Evolutionary conservation across 2,797 vertebrate genomes (phyloP).

Genomic region (Liasis olivaceus): DNA sequence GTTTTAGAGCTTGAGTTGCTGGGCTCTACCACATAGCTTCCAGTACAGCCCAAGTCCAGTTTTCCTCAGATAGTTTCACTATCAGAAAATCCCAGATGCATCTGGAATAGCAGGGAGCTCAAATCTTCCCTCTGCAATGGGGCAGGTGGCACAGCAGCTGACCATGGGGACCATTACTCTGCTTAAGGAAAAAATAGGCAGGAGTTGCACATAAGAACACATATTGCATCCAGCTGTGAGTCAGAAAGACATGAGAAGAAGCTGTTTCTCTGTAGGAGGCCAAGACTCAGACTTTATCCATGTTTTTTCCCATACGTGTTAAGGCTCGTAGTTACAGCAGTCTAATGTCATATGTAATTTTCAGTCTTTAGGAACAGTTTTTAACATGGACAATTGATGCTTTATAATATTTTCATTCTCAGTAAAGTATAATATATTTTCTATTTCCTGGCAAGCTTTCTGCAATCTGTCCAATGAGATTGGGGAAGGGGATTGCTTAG

Average conservation of each 20-base stretch:
- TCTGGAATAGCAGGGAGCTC: neutral
- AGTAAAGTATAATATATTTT: neutral
- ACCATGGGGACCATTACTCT: neutral
- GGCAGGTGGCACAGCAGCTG: neutral
- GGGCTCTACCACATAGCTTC: neutral
- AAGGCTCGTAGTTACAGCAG: neutral
- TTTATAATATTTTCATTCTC: neutral
- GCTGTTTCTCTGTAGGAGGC: neutral
- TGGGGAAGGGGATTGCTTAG: neutral
- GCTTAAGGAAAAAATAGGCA: neutral
- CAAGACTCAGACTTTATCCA: neutral
- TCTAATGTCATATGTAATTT: neutral
- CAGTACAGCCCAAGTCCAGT: neutral
- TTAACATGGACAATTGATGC: neutral
- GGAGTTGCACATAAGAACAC: neutral
- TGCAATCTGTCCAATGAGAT: neutral
- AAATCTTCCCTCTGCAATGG: neutral
- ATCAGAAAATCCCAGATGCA: neutral
- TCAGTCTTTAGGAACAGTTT: neutral
- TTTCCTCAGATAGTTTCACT: neutral
- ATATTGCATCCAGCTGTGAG: neutral
- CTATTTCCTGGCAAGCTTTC: neutral
- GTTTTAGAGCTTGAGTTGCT: neutral
- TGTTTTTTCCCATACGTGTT: neutral
- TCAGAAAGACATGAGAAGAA: neutral